Evolutionary conservation across 2,113 vertebrate species (phyloP).

Genomic region (Panurus biarmicus): DNA sequence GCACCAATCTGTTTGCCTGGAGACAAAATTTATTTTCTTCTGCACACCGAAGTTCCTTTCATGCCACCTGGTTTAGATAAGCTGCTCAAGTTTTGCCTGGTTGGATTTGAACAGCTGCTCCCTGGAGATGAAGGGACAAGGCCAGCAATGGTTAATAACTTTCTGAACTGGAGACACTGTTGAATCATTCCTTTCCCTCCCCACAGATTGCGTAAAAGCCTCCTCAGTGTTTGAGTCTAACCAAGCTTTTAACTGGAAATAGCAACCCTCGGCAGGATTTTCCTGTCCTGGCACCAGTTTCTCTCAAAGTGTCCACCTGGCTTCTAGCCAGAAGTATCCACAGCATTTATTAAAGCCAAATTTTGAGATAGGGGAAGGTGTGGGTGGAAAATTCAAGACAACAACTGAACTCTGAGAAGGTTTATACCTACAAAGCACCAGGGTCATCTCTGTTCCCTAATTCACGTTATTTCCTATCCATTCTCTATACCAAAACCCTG

Average conservation of each 20-base stretch:
- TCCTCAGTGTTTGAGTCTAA: not conserved
- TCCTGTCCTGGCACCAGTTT: not conserved
- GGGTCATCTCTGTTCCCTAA: not conserved
- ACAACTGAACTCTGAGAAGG: not conserved
- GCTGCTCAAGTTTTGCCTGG: not conserved
- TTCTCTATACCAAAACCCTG: not conserved
- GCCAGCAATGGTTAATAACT: slow-evolving; percentile 32
- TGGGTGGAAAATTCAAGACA: not conserved
- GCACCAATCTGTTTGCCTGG: not conserved
- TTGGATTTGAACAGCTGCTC: slow-evolving; percentile 9
- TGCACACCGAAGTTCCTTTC: not conserved
- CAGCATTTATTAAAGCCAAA: not conserved
- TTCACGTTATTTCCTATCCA: not conserved
- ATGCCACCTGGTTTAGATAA: slow-evolving; percentile 45
- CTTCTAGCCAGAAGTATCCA: not conserved
- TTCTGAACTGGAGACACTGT: slow-evolving; percentile 3
- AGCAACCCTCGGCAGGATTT: not conserved
- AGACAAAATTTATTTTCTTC: slow-evolving; percentile 11
- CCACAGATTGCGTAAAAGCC: not conserved
- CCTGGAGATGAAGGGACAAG: not conserved
- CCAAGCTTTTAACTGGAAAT: slow-evolving; percentile 19
- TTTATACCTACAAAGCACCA: not conserved
- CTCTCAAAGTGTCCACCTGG: not conserved
- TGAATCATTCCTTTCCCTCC: not conserved
- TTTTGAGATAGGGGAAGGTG: not conserved